phyloP scores from a whole-genome alignment of 1,140 invertebrate species.

The Euura saliciscinereae region DNA sequence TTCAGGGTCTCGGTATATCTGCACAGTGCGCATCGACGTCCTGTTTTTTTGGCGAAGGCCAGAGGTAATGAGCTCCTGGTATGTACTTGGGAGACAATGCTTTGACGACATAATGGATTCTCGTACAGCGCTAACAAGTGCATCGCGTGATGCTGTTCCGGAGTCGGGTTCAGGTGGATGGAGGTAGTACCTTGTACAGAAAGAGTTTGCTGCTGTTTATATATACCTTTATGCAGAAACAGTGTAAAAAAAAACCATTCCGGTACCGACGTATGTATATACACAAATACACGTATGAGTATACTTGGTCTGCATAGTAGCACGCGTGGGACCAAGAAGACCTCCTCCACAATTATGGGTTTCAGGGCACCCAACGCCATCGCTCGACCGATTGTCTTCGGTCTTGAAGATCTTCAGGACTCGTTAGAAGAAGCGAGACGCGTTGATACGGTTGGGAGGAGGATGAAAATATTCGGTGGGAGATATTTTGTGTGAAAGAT shows the following conservation, averaged over 20 bases:
- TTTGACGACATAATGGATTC: slow-evolving; percentile 7
- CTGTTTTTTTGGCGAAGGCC: slow-evolving; percentile 1
- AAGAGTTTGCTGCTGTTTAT: not conserved
- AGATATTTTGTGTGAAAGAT: not conserved
- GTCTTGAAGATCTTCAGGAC: not conserved
- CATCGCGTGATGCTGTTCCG: not conserved
- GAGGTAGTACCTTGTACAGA: not conserved
- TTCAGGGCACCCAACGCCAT: slow-evolving; percentile 18
- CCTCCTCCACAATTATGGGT: slow-evolving; percentile 39
- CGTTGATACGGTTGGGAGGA: too few relatives aligned
- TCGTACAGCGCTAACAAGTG: not conserved
- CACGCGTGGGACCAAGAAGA: slow-evolving; percentile 50
- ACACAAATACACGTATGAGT: too few relatives aligned
- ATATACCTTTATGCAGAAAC: too few relatives aligned
- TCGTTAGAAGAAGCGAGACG: too few relatives aligned
- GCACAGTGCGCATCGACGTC: not conserved
- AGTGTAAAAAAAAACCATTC: too few relatives aligned
- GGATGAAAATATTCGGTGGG: not conserved
- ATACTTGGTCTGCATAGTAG: slow-evolving; percentile 16
- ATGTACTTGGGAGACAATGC: not conserved
- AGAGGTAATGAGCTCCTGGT: not conserved
- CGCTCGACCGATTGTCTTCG: slow-evolving; percentile 5
- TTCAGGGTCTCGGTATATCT: too few relatives aligned
- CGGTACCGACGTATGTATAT: too few relatives aligned
- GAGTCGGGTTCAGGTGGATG: not conserved